phyloP scores from a whole-genome alignment of 2,888 invertebrate genomes.

The Dromius quadrimaculatus region DNA sequence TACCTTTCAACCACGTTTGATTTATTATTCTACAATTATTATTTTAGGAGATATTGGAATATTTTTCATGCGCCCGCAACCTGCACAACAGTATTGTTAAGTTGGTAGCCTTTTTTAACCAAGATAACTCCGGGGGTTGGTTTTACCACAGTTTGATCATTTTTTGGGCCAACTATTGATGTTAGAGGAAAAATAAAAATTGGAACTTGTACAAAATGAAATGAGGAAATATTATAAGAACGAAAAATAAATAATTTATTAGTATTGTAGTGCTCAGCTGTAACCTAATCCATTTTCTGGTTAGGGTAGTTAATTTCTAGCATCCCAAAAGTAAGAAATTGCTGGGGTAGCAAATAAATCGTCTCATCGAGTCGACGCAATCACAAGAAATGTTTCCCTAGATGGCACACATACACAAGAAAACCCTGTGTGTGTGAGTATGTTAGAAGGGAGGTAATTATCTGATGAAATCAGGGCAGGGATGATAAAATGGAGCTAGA shows the following conservation, averaged over 20 bases:
- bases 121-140: too few relatives aligned
- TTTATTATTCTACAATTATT: too few relatives aligned
- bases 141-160: too few relatives aligned
- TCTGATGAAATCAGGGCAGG: conserved; percentile 1
- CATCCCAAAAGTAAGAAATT: background rate
- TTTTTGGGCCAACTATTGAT: too few relatives aligned
- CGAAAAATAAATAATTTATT: background rate
- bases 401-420: conserved; percentile 5
- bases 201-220: too few relatives aligned
- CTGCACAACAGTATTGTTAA: too few relatives aligned
- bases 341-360: conserved; percentile 3
- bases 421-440: conserved; percentile 4
- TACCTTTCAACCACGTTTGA: too few relatives aligned
- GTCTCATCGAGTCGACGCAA: conserved; percentile 26
- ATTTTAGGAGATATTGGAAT: too few relatives aligned
- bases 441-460: background rate
- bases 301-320: background rate
- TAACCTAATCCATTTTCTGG: background rate
- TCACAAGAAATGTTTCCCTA: conserved; percentile 40
- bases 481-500: background rate
- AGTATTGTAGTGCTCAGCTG: background rate
- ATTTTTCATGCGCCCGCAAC: too few relatives aligned
- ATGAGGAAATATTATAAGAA: too few relatives aligned
- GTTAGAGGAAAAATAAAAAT: too few relatives aligned
- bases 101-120: too few relatives aligned